These are phyloP conservation scores for Brenthis hecate DNA, from an alignment of 2,888 invertebrate genomes.

Conservation along the genomic window DNA sequence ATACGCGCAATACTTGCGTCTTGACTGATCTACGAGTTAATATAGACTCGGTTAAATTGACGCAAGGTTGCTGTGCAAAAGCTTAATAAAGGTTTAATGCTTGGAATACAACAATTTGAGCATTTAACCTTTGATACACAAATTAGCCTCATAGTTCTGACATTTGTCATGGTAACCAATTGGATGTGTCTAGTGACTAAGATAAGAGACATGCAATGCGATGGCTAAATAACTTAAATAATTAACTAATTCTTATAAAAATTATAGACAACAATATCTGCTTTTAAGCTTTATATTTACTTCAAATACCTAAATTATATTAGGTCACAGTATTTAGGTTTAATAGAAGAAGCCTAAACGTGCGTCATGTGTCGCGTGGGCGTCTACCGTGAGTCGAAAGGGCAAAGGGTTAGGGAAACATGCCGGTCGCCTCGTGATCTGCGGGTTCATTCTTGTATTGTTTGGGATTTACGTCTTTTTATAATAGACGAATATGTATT, in stretches of 20 bases:
- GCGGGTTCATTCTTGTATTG: constrained; percentile 37
- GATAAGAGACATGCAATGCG: background rate
- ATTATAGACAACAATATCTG: no score
- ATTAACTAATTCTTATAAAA: no score
- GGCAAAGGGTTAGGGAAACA: constrained; percentile 24
- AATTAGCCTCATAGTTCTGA: constrained; percentile 38
- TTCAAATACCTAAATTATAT: constrained; percentile 1
- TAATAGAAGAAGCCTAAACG: constrained; percentile 40
- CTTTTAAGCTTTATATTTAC: background rate
- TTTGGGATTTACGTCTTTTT: constrained; percentile 14
- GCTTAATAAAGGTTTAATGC: constrained; percentile 24
- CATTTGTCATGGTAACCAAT: constrained; percentile 4
- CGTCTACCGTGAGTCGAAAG: constrained; percentile 27
- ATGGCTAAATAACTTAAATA: no score
- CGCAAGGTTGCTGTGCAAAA: constrained; percentile 28
- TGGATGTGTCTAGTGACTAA: background rate
- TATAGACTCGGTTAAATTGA: constrained; percentile 23
- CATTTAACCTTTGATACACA: constrained; percentile 55
- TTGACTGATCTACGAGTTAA: constrained; percentile 16
- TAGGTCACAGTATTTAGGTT: constrained; percentile 36
- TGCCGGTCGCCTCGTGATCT: constrained; percentile 28
- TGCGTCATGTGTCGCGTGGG: constrained; percentile 30
- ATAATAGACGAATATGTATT: constrained; percentile 8
- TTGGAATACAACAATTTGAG: constrained; percentile 34
- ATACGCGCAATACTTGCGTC: constrained; percentile 28